Evolutionary conservation across 2,888 invertebrate genomes (phyloP), one percentile per base, ranked within the genome.

Genomic region (Hypomecis atomaria): DNA sequence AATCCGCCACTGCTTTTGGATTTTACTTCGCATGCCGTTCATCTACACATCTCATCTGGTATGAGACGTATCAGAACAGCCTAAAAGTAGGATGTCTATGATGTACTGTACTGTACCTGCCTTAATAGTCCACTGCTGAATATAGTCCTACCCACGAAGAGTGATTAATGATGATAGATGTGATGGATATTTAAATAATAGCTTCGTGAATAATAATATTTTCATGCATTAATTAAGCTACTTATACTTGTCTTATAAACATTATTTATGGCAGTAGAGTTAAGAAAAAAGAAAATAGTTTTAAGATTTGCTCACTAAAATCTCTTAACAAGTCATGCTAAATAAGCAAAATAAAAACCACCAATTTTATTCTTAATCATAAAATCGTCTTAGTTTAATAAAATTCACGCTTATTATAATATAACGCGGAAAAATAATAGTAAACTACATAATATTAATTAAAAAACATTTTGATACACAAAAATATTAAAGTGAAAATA

Each of bases 251-350:
- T 23, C 1, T 7, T 33, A 23, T 8, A 23, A 52, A 42, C 40
- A 42, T 40, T 40, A 47, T 54, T n/a, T 48, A 48, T 42, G 48
- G 60, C 60, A 54, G 60, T 48, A 23, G 23, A 23, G 23, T 23
- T 23, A 54, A 54, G 9, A 48, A 48, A 45, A 52, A 33, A 37
- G 9, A 49, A 10, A 4, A 36, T 40, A 52, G 40, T 40, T 9
- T 52, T 52, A 52, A 50, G 10, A 44, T 37, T 57, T 57, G 59
- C 56, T 59, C 59, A 65, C 59, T 23, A 52, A 59, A 57, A 10
- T 4, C 10, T 47, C 42, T n/a, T 43, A 53, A 43, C 43, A 47
- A 52, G 55, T 55, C 55, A 38, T 44, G 48, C 40, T 45, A 52
- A 23, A 56, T 45, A 37, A 53, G 56, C 34, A 37, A 48, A 60